Evolutionary conservation across 1,140 invertebrate species (phyloP).

Genomic region (Pachyrhynchus sulphureomaculatus): DNA sequence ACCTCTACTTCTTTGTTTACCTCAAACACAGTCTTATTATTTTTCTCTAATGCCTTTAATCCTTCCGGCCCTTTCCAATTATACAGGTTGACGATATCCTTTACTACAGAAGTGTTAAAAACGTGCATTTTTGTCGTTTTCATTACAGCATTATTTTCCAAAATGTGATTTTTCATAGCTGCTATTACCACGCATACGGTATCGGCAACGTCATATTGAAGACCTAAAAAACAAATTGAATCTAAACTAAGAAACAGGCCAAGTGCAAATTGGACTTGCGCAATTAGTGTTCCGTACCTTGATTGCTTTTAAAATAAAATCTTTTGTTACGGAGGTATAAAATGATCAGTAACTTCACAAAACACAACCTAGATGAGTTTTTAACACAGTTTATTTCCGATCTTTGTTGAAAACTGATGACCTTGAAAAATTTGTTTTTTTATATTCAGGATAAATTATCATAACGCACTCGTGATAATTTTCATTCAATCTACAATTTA

Average conservation of each 20-base stretch:
- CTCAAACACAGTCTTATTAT: conserved; percentile 37
- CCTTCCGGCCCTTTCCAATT: conserved; percentile 71
- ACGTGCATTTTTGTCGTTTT: conserved; percentile 73
- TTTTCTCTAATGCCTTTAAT: conserved; percentile 45
- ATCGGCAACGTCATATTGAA: conserved; percentile 67
- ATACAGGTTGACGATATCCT: conserved; percentile 68
- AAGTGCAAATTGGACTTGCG: too few species aligned
- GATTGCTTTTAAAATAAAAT: too few species aligned
- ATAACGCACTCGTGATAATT: too few species aligned
- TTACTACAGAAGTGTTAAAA: conserved; percentile 67
- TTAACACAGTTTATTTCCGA: too few species aligned
- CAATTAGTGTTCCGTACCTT: neutral
- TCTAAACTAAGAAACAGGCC: neutral
- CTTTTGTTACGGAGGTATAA: too few species aligned
- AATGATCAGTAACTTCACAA: too few species aligned
- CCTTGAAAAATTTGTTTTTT: neutral
- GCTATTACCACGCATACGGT: conserved; percentile 66
- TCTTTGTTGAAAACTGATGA: too few species aligned
- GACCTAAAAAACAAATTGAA: conserved; percentile 48
- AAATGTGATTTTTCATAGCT: conserved; percentile 66
- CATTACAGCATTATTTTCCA: conserved; percentile 65
- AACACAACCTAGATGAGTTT: too few species aligned
- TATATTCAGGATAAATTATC: neutral
- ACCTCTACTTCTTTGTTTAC: too few species aligned
- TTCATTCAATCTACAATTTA: too few species aligned